Evolutionary conservation across 1,140 invertebrate genomes (phyloP).

Genomic region (Danaus melanippus): DNA sequence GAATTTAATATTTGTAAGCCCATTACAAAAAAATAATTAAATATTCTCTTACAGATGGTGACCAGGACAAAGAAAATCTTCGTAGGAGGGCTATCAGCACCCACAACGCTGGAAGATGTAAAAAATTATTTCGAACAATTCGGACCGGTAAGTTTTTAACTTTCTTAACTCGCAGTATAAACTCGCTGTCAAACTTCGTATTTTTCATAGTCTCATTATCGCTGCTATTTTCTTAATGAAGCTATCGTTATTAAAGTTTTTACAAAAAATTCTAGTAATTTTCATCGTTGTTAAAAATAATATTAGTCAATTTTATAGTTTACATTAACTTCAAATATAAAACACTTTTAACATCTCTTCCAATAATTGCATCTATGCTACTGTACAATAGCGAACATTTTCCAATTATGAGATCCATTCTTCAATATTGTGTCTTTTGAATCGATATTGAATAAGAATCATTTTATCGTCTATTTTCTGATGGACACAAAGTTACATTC

Average conservation of each 20-base stretch:
- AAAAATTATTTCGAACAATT: slow-evolving; percentile 99
- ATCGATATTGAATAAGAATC: slow-evolving; percentile 48
- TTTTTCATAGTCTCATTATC: too few relatives aligned
- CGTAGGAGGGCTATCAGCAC: slow-evolving; percentile 98
- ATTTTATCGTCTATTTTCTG: slow-evolving; percentile 30
- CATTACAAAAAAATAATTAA: background rate
- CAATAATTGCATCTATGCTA: too few relatives aligned
- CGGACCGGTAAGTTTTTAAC: slow-evolving; percentile 91
- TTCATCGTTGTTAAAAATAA: too few relatives aligned
- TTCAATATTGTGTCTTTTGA: slow-evolving; percentile 26
- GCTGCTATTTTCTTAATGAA: too few relatives aligned
- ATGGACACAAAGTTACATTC: slow-evolving; percentile 4
- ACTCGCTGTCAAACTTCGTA: too few relatives aligned
- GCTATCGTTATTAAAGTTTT: too few relatives aligned
- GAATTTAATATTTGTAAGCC: too few relatives aligned
- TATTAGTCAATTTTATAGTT: too few relatives aligned
- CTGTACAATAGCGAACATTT: slow-evolving; percentile 1
- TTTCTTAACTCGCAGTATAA: slow-evolving; percentile 1
- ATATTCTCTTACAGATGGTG: slow-evolving; percentile 90
- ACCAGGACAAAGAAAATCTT: slow-evolving; percentile 99
- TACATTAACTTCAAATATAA: too few relatives aligned
- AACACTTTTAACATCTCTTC: too few relatives aligned
- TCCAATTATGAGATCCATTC: slow-evolving; percentile 8
- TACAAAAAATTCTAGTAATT: too few relatives aligned
- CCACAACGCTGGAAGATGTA: slow-evolving; percentile 99